A percentile compares a stretch with the other conserved stretches of the same genome.
Evolutionary conservation across 2,113 vertebrate species (phyloP).

Genomic region (Brachirus orientalis): DNA sequence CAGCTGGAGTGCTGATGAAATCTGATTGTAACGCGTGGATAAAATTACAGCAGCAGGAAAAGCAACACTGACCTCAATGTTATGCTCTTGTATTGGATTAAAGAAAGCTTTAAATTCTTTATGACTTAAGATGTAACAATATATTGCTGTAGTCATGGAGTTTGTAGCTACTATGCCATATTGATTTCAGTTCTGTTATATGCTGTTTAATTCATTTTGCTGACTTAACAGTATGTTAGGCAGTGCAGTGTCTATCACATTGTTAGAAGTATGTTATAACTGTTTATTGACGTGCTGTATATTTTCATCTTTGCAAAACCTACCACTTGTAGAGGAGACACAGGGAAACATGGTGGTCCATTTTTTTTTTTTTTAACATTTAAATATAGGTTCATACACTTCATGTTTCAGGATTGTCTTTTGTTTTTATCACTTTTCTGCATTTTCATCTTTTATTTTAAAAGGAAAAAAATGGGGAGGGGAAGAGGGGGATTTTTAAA

Average conservation of each 20-base stretch:
- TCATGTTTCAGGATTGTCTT: no score
- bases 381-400: no score
- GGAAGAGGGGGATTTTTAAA: no score
- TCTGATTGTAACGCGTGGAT: slow-evolving; percentile 32
- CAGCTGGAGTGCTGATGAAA: slow-evolving; percentile 18
- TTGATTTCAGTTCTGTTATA: not conserved
- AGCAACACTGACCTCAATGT: not conserved
- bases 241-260: not conserved
- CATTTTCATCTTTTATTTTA: no score
- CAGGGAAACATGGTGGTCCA: no score
- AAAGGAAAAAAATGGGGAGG: no score
- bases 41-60: slow-evolving; percentile 10
- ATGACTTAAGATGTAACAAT: not conserved
- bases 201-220: not conserved
- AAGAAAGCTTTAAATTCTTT: not conserved
- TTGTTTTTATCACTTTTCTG: no score
- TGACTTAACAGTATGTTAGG: not conserved
- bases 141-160: not conserved
- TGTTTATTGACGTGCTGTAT: not conserved
- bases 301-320: not conserved
- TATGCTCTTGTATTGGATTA: not conserved
- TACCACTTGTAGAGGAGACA: no score
- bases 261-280: not conserved
- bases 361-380: no score
- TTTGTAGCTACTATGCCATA: not conserved